Conservation (phyloP, 2,113 vertebrate species). For the Puffinus mauretanicus region DNA sequence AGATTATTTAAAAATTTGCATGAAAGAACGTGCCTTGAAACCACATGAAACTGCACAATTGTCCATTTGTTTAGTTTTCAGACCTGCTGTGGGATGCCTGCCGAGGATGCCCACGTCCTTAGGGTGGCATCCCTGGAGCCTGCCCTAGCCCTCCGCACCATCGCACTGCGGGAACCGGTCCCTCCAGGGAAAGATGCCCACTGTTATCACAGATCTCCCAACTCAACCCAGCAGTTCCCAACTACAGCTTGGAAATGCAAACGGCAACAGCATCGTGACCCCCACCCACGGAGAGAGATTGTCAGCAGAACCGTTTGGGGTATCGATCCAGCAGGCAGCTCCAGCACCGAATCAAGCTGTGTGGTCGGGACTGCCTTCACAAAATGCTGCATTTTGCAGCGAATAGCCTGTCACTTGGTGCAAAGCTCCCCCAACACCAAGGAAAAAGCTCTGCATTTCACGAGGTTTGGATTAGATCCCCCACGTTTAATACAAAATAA, state of each 20-base stretch:
- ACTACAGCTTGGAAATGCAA: neutral
- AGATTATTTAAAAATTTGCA: neutral
- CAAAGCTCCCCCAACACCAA: neutral
- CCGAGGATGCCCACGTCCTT: neutral
- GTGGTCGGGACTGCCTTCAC: neutral
- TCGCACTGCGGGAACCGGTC: rapidly evolving
- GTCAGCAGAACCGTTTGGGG: rapidly evolving
- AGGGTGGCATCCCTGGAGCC: neutral
- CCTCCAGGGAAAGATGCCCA: neutral
- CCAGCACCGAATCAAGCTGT: rapidly evolving
- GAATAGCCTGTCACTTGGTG: neutral
- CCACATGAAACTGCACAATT: neutral
- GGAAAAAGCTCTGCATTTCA: neutral
- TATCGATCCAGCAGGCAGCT: neutral
- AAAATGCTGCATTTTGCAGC: neutral
- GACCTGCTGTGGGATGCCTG: neutral
- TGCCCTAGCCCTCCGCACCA: neutral
- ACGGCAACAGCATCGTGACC: neutral
- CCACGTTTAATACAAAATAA: neutral
- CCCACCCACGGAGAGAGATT: neutral
- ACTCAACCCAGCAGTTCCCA: neutral
- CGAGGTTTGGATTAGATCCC: neutral
- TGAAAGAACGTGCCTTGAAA: neutral
- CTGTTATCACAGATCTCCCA: neutral
- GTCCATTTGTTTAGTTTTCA: neutral